Percentiles rank a stretch among this genome's conserved stretches.
phyloP scores from a whole-genome alignment of 2,888 invertebrate species.

The Choreutis nemorana region DNA sequence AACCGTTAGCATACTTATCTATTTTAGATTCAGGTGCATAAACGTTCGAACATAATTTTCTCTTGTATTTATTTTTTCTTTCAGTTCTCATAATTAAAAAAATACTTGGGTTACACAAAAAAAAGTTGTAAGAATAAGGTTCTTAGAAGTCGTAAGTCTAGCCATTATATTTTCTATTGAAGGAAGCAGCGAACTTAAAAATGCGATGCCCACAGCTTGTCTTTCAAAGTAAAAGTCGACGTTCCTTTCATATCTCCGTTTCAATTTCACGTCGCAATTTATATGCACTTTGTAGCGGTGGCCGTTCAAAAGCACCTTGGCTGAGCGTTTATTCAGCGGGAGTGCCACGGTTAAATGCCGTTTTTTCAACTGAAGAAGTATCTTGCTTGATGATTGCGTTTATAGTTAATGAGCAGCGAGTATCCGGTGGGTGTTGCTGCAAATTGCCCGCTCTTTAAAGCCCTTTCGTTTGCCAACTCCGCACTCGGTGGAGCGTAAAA shows the following conservation, averaged over 20 bases:
- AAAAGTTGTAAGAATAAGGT: no score
- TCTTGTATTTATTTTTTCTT: no score
- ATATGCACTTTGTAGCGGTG: slow-evolving; percentile 61
- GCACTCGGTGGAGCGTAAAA: slow-evolving; percentile 42
- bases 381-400: slow-evolving; percentile 62
- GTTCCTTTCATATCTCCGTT: slow-evolving; percentile 50
- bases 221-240: slow-evolving; percentile 42
- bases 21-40: no score
- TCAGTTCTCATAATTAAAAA: no score
- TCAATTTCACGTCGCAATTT: slow-evolving; percentile 58
- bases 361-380: slow-evolving; percentile 58
- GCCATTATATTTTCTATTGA: slow-evolving; percentile 22
- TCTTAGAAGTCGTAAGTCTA: no score
- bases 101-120: no score
- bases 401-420: slow-evolving; percentile 63
- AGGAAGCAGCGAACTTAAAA: slow-evolving; percentile 31
- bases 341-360: slow-evolving; percentile 52
- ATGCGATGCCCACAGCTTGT: slow-evolving; percentile 34
- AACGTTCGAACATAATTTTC: no score
- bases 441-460: slow-evolving; percentile 56
- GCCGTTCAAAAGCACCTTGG: slow-evolving; percentile 46
- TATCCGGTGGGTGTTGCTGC: slow-evolving; percentile 52
- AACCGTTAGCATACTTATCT: no score
- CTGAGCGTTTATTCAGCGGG: slow-evolving; percentile 43
- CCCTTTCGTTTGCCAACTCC: slow-evolving; percentile 44